Conservation (phyloP, 2,113 vertebrate genomes). For the Spermophilus dauricus region DNA sequence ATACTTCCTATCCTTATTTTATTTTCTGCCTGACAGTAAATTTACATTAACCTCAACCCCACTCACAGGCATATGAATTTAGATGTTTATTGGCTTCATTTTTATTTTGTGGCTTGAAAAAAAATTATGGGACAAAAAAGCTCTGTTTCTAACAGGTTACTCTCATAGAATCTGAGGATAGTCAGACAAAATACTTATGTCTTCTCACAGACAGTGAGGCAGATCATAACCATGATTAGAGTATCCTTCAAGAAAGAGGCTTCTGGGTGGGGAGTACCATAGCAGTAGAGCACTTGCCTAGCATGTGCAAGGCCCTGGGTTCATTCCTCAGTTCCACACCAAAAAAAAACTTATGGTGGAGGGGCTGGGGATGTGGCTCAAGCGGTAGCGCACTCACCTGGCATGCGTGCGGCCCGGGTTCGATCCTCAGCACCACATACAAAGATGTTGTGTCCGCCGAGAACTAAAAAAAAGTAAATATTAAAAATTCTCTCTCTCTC, state of each 20-base stretch:
- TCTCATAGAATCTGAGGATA: background rate
- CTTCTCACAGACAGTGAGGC: background rate
- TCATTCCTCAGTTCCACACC: too few relatives aligned
- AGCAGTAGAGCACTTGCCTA: too few relatives aligned
- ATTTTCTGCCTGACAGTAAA: conserved; percentile 44
- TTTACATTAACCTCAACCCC: background rate
- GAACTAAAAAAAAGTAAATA: too few relatives aligned
- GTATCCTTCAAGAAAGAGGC: background rate
- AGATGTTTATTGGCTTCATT: conserved; percentile 49
- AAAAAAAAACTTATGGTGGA: background rate
- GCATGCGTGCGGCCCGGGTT: too few relatives aligned
- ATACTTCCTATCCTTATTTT: background rate
- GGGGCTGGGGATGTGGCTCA: too few relatives aligned
- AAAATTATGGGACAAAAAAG: background rate
- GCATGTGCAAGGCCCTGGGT: too few relatives aligned
- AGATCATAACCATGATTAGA: background rate
- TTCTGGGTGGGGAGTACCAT: too few relatives aligned
- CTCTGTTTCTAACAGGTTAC: background rate
- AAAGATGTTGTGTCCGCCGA: too few relatives aligned
- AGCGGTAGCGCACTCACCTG: too few relatives aligned
- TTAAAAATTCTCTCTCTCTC: too few relatives aligned
- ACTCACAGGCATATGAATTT: background rate
- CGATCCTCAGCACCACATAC: too few relatives aligned
- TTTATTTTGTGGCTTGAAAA: conserved; percentile 20
- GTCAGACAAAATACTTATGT: conserved; percentile 34